Evolutionary conservation across 2,888 invertebrate species (phyloP).

Genomic region (Drosophila anomalata): DNA sequence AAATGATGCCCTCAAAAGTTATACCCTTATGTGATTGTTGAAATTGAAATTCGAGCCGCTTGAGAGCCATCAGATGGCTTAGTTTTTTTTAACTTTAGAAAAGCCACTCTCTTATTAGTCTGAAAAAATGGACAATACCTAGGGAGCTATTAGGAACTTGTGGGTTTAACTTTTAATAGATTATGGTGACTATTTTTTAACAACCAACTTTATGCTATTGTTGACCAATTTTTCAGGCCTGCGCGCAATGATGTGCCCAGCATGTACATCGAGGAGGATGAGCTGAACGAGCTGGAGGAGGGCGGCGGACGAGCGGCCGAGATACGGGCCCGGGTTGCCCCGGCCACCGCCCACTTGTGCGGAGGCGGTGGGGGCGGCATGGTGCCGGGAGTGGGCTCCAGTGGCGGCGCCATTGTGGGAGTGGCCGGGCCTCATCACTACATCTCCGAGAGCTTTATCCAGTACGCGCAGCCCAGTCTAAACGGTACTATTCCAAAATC

Average conservation of each 20-base stretch:
- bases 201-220: slow-evolving; percentile 5
- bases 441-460: slow-evolving; percentile 84
- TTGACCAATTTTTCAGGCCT: slow-evolving; percentile 70
- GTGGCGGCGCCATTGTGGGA: slow-evolving; percentile 58
- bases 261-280: slow-evolving; percentile 84
- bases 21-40: background rate
- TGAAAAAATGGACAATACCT: slow-evolving; percentile 19
- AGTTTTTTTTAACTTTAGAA: slow-evolving; percentile 12
- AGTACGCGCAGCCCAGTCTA: slow-evolving; percentile 84
- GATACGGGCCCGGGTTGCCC: slow-evolving; percentile 75
- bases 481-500: slow-evolving; percentile 84
- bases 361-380: slow-evolving; percentile 28
- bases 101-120: slow-evolving; percentile 4
- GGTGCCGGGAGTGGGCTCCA: slow-evolving; percentile 31
- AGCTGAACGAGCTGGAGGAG: slow-evolving; percentile 83
- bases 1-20: background rate
- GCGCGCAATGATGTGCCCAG: slow-evolving; percentile 84
- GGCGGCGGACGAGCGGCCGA: slow-evolving; percentile 79
- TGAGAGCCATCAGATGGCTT: slow-evolving; percentile 15
- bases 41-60: slow-evolving; percentile 1
- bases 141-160: slow-evolving; percentile 68
- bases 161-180: slow-evolving; percentile 66
- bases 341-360: slow-evolving; percentile 70
- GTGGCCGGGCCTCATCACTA: slow-evolving; percentile 82
- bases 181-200: slow-evolving; percentile 48